Evolutionary conservation across 2,797 vertebrate genomes (phyloP), one percentile per base, ranked within the genome.

Genomic region (Thaleichthys pacificus): DNA sequence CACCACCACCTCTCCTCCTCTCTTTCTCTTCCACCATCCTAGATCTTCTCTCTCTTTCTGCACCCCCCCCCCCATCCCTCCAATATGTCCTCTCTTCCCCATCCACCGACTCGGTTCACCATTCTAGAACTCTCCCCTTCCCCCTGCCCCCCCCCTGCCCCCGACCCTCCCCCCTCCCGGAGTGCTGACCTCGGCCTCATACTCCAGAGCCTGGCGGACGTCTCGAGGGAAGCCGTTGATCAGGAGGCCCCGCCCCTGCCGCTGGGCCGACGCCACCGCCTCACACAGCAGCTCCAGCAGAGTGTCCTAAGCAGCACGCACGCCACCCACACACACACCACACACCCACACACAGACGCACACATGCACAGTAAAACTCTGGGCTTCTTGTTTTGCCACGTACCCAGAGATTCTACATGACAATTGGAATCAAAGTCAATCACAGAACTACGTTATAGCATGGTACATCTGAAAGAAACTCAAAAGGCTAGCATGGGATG

Each of bases 141-240:
- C 17, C 26, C n/a, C 49, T 30, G 22, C 21, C 21, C 6, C 19
- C 42, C n/a, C 15, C 11, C 21, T n/a, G n/a, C n/a, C n/a, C n/a
- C n/a, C n/a, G n/a, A n/a, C 14, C 21, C 28, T n/a, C 14, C 12
- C 42, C 42, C 26, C 30, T 5, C 26, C 5, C 54, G 11, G 2
- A 38, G 30, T 22, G 9, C 28, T 57, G 61, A 58, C 66, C 66
- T 68, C 56, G 4, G 66, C 28, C n/a, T 68, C 92, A 76, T 96
- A 98, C 71, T 94, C 94, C 87, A 95, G 87, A 0, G 93, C 96
- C 66, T 96, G 96, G n/a, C 89, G 93, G 78, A 93, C 77, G 62
- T 96, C 95, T 57, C 85, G 89, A n/a, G 96, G 97, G 82, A 95
- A 99, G 15, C 94, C 94, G 22, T 93, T 90, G 0, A 99, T 83